phyloP scores from a whole-genome alignment of 2,113 vertebrate genomes.

The Xiphophorus couchianus region DNA sequence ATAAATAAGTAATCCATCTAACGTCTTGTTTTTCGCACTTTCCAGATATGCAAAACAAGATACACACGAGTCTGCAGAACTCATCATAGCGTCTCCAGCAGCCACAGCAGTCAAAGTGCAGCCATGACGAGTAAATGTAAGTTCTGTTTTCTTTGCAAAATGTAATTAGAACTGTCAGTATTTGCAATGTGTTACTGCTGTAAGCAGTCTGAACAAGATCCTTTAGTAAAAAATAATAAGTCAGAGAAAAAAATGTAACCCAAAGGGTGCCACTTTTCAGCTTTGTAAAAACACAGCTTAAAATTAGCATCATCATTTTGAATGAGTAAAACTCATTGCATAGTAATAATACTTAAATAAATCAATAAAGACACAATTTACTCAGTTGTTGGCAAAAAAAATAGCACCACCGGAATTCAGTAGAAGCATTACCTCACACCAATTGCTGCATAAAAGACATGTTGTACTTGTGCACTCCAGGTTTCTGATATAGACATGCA shows the following conservation, averaged over 20 bases:
- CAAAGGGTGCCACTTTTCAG: slow-evolving; percentile 2
- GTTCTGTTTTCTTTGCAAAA: slow-evolving; percentile 29
- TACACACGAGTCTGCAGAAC: slow-evolving; percentile 74
- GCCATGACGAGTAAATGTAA: slow-evolving; percentile 45
- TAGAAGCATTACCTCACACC: slow-evolving; percentile 21
- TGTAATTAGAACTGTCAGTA: slow-evolving; percentile 29
- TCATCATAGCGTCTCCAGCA: slow-evolving; percentile 54
- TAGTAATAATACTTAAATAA: slow-evolving; percentile 22
- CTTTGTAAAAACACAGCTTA: slow-evolving; percentile 24
- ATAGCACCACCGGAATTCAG: slow-evolving; percentile 39
- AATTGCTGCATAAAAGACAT: slow-evolving; percentile 20
- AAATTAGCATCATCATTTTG: slow-evolving; percentile 5
- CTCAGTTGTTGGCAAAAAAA: slow-evolving; percentile 49
- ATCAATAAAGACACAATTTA: slow-evolving; percentile 52
- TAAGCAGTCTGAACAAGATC: slow-evolving; percentile 51
- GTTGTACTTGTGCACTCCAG: background rate
- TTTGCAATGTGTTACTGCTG: background rate
- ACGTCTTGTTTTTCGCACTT: slow-evolving; percentile 56
- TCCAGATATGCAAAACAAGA: slow-evolving; percentile 55
- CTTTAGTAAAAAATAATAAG: slow-evolving; percentile 21
- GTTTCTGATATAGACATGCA: slow-evolving; percentile 39
- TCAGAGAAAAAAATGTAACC: background rate
- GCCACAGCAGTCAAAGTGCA: slow-evolving; percentile 77
- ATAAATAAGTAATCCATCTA: slow-evolving; percentile 28
- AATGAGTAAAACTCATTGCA: slow-evolving; percentile 25